These are phyloP conservation scores for Colius striatus DNA, from an alignment of 2,113 vertebrate genomes.

Conservation along the genomic window DNA sequence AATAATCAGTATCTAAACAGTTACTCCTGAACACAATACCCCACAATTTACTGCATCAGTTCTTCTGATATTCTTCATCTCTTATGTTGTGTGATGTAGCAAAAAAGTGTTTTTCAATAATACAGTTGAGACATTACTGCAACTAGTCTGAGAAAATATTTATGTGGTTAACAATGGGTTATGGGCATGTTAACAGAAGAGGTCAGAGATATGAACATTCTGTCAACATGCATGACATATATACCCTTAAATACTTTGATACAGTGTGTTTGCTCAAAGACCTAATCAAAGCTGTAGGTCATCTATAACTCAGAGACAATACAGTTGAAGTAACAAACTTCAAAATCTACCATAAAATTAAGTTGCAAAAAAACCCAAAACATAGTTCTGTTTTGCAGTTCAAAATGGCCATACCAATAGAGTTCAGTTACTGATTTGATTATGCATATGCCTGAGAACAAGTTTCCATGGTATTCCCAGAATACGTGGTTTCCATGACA, in stretches of 20 bases:
- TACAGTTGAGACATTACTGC: background rate
- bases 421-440: background rate
- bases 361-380: background rate
- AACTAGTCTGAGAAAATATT: background rate
- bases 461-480: background rate
- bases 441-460: background rate
- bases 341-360: background rate
- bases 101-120: background rate
- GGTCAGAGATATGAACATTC: background rate
- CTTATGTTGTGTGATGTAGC: accelerated
- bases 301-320: background rate
- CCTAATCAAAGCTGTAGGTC: background rate
- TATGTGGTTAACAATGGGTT: background rate
- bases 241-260: background rate
- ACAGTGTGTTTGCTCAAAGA: background rate
- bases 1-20: background rate
- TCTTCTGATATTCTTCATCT: background rate
- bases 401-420: background rate
- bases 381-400: background rate
- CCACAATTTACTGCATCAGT: background rate
- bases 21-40: background rate
- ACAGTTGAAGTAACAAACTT: background rate
- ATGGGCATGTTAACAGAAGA: background rate
- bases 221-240: background rate
- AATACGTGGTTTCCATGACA: background rate